Evolutionary conservation across 2,797 vertebrate genomes (phyloP), one percentile per base, ranked within the genome.

Genomic region (Hozukius guyotensis): DNA sequence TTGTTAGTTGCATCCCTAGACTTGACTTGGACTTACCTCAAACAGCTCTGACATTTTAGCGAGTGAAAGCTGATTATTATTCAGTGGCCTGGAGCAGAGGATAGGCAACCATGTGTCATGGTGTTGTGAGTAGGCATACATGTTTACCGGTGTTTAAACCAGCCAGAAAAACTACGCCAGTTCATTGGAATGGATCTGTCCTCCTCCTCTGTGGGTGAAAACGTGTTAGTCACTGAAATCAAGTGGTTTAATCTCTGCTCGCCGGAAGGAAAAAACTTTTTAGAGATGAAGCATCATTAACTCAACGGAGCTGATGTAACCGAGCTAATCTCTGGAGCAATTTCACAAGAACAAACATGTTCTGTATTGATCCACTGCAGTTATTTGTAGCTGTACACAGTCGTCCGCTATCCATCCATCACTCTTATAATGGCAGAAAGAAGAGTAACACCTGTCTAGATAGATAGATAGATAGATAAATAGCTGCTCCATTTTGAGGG

Each of bases 281-380:
- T 34, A 34, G 22, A 77, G 79, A 70, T 64, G 14, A 83, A 76
- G 29, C 34, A 46, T 82, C 85, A 79, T 81, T 82, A 84, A 77
- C 24, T 62, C 31, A 53, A 57, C 20, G n/a, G 14, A 64, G 49
- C 62, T 77, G 85, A 84, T 31, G 71, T 76, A 84, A 82, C 71
- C 13, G 2, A 22, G 59, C 62, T 63, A 8, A 16, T 38, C 68
- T 16, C 38, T 25, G 59, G 72, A 83, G 78, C 70, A 64, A 76
- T 65, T 77, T 74, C 59, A 75, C n/a, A 63, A 62, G 52, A 82
- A 62, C 29, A 61, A 81, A 80, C 64, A 32, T 64, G 27, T 4
- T 8, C n/a, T 3, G 34, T 75, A 78, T 75, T 62, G 76, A 89
- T 80, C 66, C 56, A 4, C 46, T 36, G 74, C 36, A 31, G 13